Evolutionary conservation across 2,113 vertebrate genomes (phyloP).

Genomic region (Edolisoma coerulescens): DNA sequence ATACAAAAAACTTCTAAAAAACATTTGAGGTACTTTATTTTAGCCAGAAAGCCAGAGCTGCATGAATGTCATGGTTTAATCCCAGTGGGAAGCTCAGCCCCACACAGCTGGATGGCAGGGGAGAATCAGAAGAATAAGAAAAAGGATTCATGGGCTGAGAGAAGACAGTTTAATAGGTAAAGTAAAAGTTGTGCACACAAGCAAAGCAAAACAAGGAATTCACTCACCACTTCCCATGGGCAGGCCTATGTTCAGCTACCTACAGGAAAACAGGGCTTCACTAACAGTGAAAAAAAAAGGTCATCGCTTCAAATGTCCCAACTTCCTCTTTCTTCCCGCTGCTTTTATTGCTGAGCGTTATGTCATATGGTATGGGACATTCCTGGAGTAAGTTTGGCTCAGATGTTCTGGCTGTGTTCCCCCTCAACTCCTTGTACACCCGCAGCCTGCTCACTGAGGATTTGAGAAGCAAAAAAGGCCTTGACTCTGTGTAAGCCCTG

Average conservation of each 20-base stretch:
- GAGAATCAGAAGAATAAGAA: neutral
- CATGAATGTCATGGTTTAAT: neutral
- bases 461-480: neutral
- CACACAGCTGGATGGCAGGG: fast-evolving
- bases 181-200: neutral
- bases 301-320: fast-evolving
- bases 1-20: neutral
- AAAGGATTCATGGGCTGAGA: neutral
- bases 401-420: neutral
- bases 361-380: fast-evolving
- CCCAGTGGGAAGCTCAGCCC: fast-evolving
- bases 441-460: fast-evolving
- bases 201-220: neutral
- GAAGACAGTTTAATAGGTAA: neutral
- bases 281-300: fast-evolving
- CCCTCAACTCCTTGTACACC: fast-evolving
- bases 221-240: fast-evolving
- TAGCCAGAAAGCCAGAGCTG: neutral
- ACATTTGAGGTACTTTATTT: neutral
- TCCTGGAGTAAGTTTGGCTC: neutral
- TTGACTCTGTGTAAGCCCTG: neutral
- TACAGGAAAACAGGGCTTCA: neutral
- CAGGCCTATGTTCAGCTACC: neutral
- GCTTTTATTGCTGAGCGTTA: neutral
- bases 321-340: neutral